These are phyloP conservation scores for Cariama cristata DNA, from an alignment of 2,113 vertebrate species.

Conservation along the genomic window DNA sequence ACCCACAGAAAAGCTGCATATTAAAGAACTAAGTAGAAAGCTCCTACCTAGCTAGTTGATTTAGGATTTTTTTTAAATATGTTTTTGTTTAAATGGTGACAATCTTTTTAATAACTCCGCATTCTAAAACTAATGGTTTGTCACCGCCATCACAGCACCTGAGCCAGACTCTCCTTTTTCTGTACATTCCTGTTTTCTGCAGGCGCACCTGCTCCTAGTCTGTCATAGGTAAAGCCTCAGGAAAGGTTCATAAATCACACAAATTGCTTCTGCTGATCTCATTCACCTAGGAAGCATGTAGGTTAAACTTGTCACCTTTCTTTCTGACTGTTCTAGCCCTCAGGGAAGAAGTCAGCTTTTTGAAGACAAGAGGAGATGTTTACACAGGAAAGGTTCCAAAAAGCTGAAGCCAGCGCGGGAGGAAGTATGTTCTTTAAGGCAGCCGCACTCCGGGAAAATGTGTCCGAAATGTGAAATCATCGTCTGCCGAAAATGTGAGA, in stretches of 20 bases:
- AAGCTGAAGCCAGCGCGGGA: background rate
- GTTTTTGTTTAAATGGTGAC: background rate
- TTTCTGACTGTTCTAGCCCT: conserved; percentile 18
- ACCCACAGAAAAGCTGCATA: background rate
- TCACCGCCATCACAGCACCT: background rate
- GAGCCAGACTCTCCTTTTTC: background rate
- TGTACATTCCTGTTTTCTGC: background rate
- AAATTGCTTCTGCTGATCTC: background rate
- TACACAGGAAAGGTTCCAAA: background rate
- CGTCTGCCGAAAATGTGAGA: conserved; percentile 58
- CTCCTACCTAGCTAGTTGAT: background rate
- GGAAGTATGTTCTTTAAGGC: conserved; percentile 1
- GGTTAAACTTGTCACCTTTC: background rate
- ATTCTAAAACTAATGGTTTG: background rate
- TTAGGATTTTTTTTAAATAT: background rate
- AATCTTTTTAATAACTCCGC: background rate
- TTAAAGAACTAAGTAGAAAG: background rate
- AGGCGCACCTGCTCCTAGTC: background rate
- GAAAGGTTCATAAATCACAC: background rate
- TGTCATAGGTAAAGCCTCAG: background rate
- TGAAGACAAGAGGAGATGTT: conserved; percentile 40
- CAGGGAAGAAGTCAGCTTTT: background rate
- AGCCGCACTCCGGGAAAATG: conserved; percentile 41
- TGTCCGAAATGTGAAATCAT: conserved; percentile 70
- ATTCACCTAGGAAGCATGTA: background rate